Conservation (phyloP, 2,888 invertebrate species). For the Agrilus mali region DNA sequence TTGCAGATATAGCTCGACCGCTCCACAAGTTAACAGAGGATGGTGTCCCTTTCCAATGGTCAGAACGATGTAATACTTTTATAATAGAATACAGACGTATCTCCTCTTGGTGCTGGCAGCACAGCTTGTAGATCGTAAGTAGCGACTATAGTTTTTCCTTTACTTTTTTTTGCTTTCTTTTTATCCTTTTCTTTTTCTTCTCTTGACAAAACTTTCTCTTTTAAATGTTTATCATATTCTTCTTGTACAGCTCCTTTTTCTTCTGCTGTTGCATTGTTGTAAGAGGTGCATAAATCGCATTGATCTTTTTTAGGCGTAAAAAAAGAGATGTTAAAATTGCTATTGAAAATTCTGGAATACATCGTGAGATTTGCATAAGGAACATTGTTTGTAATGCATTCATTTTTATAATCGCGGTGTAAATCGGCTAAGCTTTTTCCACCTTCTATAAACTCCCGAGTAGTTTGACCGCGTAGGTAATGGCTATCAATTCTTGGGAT, state of each 20-base stretch:
- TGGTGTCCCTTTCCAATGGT: too few species aligned
- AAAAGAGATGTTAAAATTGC: conserved; percentile 5
- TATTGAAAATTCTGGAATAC: conserved; percentile 5
- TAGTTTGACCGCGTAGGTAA: conserved; percentile 14
- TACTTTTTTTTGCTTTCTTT: conserved; percentile 3
- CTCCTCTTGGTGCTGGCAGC: conserved; percentile 12
- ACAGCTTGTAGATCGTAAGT: conserved; percentile 12
- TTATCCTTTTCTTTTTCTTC: conserved; percentile 11
- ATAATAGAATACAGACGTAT: conserved; percentile 13
- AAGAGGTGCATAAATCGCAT: conserved; percentile 4
- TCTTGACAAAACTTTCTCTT: conserved; percentile 10
- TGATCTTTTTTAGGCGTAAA: conserved; percentile 7
- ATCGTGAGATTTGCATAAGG: conserved; percentile 3
- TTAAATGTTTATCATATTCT: conserved; percentile 8
- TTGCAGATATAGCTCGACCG: too few species aligned
- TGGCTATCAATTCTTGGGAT: conserved; percentile 20
- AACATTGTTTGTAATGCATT: conserved; percentile 4
- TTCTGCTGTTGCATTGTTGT: conserved; percentile 1
- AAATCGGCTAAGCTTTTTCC: conserved; percentile 14
- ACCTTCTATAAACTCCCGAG: conserved; percentile 18
- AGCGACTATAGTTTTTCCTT: conserved; percentile 6
- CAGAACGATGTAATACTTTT: too few species aligned
- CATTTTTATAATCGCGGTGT: conserved; percentile 15
- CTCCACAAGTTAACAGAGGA: too few species aligned
- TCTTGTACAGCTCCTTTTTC: too few species aligned